Conservation (phyloP, 1,140 invertebrate species). For the Babylonia areolata region DNA sequence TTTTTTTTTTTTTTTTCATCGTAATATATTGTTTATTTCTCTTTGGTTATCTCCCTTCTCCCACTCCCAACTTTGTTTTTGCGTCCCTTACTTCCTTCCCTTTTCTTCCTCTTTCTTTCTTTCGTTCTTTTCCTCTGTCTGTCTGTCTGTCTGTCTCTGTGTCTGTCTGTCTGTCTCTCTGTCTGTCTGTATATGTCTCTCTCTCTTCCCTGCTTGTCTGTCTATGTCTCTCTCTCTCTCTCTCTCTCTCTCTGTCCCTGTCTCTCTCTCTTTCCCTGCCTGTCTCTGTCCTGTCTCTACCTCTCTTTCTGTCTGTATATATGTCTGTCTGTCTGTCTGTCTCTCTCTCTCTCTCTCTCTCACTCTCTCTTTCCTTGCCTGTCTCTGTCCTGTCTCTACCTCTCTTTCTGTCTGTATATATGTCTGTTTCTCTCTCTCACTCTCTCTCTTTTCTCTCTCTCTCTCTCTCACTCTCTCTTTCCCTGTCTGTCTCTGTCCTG, state of each 20-base stretch:
- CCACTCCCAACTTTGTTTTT: neutral
- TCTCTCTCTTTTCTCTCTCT: neutral
- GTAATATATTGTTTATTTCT: no score
- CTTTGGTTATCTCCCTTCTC: neutral
- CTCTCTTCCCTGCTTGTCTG: no score
- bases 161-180: slow-evolving; percentile 8
- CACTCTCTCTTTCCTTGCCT: no score
- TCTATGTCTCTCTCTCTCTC: neutral
- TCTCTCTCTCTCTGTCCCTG: neutral
- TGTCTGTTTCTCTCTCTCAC: neutral
- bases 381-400: no score
- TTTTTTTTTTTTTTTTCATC: no score
- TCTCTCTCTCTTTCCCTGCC: neutral
- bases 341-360: neutral
- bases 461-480: neutral
- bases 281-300: neutral
- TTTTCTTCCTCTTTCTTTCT: no score
- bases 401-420: neutral
- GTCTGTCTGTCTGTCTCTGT: neutral
- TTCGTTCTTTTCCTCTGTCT: no score
- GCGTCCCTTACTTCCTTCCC: neutral
- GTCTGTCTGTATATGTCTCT: no score
- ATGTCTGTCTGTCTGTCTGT: neutral
- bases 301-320: neutral
- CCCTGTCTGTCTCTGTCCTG: neutral